Conservation (phyloP, 2,888 invertebrate genomes). For the Leptinotarsa juncta region DNA sequence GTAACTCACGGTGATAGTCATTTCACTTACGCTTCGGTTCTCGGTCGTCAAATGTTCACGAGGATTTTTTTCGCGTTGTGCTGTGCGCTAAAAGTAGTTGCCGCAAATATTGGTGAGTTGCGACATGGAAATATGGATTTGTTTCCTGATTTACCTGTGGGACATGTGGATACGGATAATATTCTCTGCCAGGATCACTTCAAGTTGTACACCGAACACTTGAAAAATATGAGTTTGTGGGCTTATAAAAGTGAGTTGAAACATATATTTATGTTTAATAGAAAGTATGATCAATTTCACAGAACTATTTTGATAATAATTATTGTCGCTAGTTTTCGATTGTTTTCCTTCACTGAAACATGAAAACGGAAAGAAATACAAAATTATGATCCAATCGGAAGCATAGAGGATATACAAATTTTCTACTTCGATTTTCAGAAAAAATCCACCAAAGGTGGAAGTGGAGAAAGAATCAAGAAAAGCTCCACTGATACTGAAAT, state of each 20-base stretch:
- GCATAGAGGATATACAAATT: no score
- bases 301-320: not conserved
- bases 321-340: not conserved
- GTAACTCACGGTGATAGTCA: constrained; percentile 46
- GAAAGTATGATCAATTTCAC: not conserved
- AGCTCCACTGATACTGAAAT: no score
- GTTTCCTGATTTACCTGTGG: constrained; percentile 55
- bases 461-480: no score
- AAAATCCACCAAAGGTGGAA: no score
- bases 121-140: constrained; percentile 41
- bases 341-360: no score
- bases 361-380: no score
- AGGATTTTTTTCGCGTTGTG: constrained; percentile 39
- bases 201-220: constrained; percentile 52
- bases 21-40: constrained; percentile 42
- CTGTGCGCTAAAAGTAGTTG: constrained; percentile 35
- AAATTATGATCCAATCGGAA: no score
- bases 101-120: constrained; percentile 18
- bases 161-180: constrained; percentile 51
- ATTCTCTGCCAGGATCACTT: constrained; percentile 55
- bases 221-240: constrained; percentile 71
- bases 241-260: constrained; percentile 70
- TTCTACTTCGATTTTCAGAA: no score
- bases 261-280: not conserved
- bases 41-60: constrained; percentile 41